These are phyloP conservation scores for Monochamus alternatus DNA, from an alignment of 2,888 invertebrate species.

Conservation along the genomic window DNA sequence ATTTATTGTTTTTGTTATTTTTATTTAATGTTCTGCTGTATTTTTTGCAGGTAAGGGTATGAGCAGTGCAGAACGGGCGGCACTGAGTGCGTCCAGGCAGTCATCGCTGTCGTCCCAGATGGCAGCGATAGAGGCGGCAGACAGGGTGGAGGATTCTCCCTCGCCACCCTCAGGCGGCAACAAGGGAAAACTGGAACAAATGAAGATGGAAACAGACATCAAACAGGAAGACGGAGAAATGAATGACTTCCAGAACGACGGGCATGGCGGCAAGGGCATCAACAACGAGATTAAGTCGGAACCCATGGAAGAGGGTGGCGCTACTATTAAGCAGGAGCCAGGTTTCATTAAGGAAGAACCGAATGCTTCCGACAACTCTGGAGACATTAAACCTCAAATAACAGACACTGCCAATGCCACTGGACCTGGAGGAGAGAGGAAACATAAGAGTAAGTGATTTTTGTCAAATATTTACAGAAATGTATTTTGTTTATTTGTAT, in stretches of 20 bases:
- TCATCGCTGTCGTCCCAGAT: conserved; percentile 80
- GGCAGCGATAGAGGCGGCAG: conserved; percentile 82
- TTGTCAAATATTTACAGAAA: background rate
- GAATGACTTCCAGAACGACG: conserved; percentile 71
- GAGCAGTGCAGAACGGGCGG: conserved; percentile 73
- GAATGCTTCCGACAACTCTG: conserved; percentile 72
- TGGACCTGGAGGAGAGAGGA: conserved; percentile 75
- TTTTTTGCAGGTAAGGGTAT: conserved; percentile 69
- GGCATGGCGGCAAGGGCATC: conserved; percentile 73
- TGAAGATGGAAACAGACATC: conserved; percentile 77
- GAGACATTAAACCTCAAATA: conserved; percentile 75
- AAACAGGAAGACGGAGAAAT: conserved; percentile 78
- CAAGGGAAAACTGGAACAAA: conserved; percentile 78
- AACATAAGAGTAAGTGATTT: conserved; percentile 75
- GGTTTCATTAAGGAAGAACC: conserved; percentile 75
- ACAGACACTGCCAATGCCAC: conserved; percentile 70
- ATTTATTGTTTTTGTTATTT: conserved; percentile 13
- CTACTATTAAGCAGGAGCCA: conserved; percentile 71
- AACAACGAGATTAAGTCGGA: conserved; percentile 75
- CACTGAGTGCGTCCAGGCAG: conserved; percentile 71
- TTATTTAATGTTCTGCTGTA: conserved; percentile 25
- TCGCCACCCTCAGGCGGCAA: conserved; percentile 74
- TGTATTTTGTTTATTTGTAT: background rate
- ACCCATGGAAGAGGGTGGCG: conserved; percentile 72
- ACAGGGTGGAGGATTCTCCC: conserved; percentile 78